A percentile compares a stretch with the other conserved stretches of the same genome.
phyloP scores from a whole-genome alignment of 2,797 vertebrate species.

The Nasua narica region DNA sequence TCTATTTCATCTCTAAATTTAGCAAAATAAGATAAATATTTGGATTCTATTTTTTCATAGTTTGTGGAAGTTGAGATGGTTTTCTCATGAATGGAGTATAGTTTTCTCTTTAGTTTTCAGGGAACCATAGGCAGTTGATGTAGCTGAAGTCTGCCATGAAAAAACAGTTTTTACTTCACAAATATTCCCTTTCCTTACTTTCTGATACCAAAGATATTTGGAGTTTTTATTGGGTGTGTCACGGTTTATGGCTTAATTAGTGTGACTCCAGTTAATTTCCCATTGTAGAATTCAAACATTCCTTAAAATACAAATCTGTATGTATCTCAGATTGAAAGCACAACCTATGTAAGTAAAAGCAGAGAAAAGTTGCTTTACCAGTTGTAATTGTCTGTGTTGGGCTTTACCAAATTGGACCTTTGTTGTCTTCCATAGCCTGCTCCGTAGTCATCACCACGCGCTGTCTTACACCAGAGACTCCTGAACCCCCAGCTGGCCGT shows the following conservation, averaged over 20 bases:
- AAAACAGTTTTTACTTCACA: conserved; percentile 6
- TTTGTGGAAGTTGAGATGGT: background rate
- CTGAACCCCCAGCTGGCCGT: background rate
- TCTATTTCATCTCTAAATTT: background rate
- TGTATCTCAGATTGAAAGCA: conserved; percentile 34
- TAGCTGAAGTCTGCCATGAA: background rate
- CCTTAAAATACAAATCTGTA: background rate
- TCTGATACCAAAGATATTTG: background rate
- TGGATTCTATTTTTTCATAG: background rate
- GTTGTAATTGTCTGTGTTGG: background rate
- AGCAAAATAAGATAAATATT: conserved; percentile 9
- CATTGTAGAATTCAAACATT: conserved; percentile 9
- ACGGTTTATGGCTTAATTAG: background rate
- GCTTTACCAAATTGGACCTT: background rate
- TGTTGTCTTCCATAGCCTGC: background rate
- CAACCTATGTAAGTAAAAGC: background rate
- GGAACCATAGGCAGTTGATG: background rate
- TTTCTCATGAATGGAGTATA: background rate
- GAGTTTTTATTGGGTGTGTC: background rate
- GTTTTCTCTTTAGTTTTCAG: background rate
- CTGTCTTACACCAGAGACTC: background rate
- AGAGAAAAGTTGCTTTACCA: background rate
- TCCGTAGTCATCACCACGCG: background rate
- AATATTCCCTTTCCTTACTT: background rate
- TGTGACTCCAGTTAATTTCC: background rate